A percentile compares a stretch with the other conserved stretches of the same genome.
Evolutionary conservation across 2,113 vertebrate species (phyloP).

Genomic region (Lasiurus cinereus): DNA sequence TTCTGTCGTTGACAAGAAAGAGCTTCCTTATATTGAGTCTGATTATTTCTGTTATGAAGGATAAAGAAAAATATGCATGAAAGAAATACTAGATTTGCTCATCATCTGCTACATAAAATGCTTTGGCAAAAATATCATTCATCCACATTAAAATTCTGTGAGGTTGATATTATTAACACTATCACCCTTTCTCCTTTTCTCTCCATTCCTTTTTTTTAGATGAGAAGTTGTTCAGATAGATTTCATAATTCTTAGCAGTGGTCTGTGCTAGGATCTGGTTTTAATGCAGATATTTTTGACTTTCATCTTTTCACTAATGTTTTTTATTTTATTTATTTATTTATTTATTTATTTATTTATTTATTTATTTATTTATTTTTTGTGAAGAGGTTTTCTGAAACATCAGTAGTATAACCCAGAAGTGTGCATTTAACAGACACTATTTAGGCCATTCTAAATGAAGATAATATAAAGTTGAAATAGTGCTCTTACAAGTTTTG

Average conservation of each 20-base stretch:
- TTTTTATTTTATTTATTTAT: too few relatives aligned
- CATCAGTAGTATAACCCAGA: not conserved
- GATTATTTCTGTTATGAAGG: not conserved
- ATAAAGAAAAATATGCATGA: not conserved
- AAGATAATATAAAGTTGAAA: not conserved
- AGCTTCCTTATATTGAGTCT: not conserved
- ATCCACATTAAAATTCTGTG: not conserved
- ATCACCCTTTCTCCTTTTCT: not conserved
- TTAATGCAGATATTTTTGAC: not conserved
- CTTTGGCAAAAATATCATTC: not conserved
- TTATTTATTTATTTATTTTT: too few relatives aligned
- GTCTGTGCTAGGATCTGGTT: not conserved
- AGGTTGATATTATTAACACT: not conserved
- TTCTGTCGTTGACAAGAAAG: not conserved
- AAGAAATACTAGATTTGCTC: not conserved
- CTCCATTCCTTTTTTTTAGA: too few relatives aligned
- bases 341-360: too few relatives aligned
- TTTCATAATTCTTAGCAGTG: not conserved
- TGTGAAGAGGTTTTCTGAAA: not conserved
- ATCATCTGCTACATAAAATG: not conserved
- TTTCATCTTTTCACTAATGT: not conserved
- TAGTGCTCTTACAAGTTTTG: not conserved
- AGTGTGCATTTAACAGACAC: not conserved
- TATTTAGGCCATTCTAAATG: not conserved
- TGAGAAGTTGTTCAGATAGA: not conserved